Percentiles rank a stretch among this genome's conserved stretches.
phyloP scores from a whole-genome alignment of 2,797 vertebrate genomes.

The Amphiprion clarkii region DNA sequence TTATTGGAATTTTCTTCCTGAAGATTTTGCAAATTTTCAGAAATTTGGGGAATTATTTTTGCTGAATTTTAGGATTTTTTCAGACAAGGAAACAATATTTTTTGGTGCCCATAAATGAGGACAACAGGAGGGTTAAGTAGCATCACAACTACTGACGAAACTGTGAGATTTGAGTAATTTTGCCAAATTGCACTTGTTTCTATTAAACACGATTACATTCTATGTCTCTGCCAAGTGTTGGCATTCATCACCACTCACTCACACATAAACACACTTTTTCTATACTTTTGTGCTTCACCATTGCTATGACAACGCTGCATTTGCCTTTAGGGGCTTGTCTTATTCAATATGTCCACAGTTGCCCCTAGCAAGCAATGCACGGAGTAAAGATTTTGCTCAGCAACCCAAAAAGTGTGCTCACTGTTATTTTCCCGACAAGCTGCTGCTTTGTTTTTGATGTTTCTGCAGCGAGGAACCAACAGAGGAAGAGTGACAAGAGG shows the following conservation, averaged over 20 bases:
- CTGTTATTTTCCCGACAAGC: neutral
- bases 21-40: too few relatives aligned
- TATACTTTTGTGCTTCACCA: constrained; percentile 5
- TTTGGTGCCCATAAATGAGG: too few relatives aligned
- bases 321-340: constrained; percentile 25
- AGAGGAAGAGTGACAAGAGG: constrained; percentile 1
- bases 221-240: constrained; percentile 1
- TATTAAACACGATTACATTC: neutral
- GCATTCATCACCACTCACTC: constrained; percentile 14
- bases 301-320: constrained; percentile 25
- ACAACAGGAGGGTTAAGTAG: neutral
- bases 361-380: neutral
- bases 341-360: constrained; percentile 3
- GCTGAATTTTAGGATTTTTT: too few relatives aligned
- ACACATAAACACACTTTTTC: constrained; percentile 8
- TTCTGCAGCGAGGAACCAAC: constrained; percentile 1
- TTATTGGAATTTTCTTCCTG: too few relatives aligned
- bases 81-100: too few relatives aligned
- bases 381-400: constrained; percentile 11
- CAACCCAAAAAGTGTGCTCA: neutral
- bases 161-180: neutral
- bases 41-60: too few relatives aligned
- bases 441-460: neutral
- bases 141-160: neutral
- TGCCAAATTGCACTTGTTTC: neutral